Evolutionary conservation across 2,113 vertebrate species (phyloP), one percentile per base, ranked within the genome.

Genomic region (Steatornis caripensis): DNA sequence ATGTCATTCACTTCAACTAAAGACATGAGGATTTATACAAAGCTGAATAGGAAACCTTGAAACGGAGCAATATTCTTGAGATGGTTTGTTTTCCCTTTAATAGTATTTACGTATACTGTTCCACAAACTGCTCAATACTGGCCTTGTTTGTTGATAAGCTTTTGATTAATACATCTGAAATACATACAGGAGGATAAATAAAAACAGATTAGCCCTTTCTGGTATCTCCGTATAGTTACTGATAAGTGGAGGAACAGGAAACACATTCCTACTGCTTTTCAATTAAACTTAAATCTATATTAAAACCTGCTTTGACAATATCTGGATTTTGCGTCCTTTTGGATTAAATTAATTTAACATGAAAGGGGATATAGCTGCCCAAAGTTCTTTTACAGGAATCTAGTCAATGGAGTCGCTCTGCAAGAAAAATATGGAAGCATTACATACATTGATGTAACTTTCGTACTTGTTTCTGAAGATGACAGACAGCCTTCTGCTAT

Each of bases 301-400:
- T 86, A 64, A 65, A 80, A 36, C 4, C 1, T 43, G 7, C 5
- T 58, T 57, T 58, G 22, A 80, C 83, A 75, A 43, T 13, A 5
- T 34, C 3, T 43, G 39, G 2, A 0, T 1, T 37, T 54, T 39
- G 11, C 1, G 15, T 43, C 39, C 10, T 41, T 34, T 17, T 55
- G 11, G 3, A 3, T 54, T 80, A 20, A 5, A 20, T 9, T 69
- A 27, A 72, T 74, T 75, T 54, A 71, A 41, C 9, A 37, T 32
- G 12, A 80, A 82, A 64, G 8, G 3, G 15, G 12, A 19, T 39
- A 72, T 34, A 72, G 39, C 2, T 87, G 15, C 15, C 24, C 20
- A 61, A 39, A 46, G 7, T 14, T 61, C 1, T 65, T 80, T 69
- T 23, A 18, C 45, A 16, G 34, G 60, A 39, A 57, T 20, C 13